Evolutionary conservation across 1,140 invertebrate species (phyloP).

Genomic region (Musca vetustissima): DNA sequence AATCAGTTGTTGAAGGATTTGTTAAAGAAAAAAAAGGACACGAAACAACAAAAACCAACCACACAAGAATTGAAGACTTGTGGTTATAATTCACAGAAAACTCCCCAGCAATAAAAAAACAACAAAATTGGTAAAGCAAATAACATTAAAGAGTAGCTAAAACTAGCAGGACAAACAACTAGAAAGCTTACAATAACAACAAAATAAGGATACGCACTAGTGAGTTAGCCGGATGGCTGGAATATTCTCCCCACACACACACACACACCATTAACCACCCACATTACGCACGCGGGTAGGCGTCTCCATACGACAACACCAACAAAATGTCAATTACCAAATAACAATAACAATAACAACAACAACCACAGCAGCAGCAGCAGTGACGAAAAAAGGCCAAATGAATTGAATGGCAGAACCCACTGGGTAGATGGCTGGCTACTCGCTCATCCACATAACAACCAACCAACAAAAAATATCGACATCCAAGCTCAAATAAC

Average conservation of each 20-base stretch:
- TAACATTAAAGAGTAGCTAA: neutral
- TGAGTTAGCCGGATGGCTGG: neutral
- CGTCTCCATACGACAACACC: neutral
- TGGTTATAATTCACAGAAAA: conserved; percentile 1
- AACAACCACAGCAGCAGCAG: too few relatives aligned
- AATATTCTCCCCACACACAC: neutral
- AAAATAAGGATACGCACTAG: neutral
- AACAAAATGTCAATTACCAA: too few relatives aligned
- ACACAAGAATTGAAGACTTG: neutral
- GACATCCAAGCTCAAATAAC: too few relatives aligned
- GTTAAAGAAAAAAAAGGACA: conserved; percentile 1
- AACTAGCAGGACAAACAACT: neutral
- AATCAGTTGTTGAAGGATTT: conserved; percentile 9
- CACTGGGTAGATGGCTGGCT: too few relatives aligned
- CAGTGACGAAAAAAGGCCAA: too few relatives aligned
- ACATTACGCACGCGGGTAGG: neutral
- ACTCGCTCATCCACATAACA: too few relatives aligned
- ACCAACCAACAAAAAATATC: too few relatives aligned
- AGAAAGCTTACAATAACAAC: neutral
- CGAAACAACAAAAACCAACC: neutral
- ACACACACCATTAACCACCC: neutral
- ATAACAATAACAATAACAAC: too few relatives aligned
- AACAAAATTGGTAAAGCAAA: neutral
- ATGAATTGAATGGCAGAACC: too few relatives aligned
- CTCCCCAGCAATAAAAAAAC: neutral